phyloP scores from a whole-genome alignment of 1,140 invertebrate species.

The Galleria mellonella region DNA sequence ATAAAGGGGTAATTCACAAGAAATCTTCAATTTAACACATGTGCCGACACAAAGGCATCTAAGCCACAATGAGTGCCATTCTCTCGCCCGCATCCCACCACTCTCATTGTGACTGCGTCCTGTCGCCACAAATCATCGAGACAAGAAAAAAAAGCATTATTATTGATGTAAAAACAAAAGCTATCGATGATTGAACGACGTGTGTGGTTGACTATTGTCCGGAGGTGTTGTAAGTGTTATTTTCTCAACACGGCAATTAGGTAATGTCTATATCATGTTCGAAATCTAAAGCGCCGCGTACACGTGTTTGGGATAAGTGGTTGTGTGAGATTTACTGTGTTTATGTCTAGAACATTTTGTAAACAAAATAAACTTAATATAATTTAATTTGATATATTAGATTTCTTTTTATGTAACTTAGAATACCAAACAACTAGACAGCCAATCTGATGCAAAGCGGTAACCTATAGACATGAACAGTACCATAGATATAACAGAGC shows the following conservation, averaged over 20 bases:
- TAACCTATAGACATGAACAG: too few relatives aligned
- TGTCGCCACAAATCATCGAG: constrained; percentile 53
- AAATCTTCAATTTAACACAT: constrained; percentile 23
- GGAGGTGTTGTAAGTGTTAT: constrained; percentile 22
- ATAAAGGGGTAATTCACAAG: constrained; percentile 12
- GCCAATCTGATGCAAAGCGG: too few relatives aligned
- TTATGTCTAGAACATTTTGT: too few relatives aligned
- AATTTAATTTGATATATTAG: too few relatives aligned
- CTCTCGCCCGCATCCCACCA: constrained; percentile 48
- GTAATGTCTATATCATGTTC: constrained; percentile 31
- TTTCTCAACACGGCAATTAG: constrained; percentile 26
- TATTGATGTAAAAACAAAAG: constrained; percentile 33
- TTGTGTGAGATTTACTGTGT: too few relatives aligned
- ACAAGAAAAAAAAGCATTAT: constrained; percentile 25
- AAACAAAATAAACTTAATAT: too few relatives aligned
- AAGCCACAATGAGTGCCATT: constrained; percentile 36
- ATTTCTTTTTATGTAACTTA: too few relatives aligned
- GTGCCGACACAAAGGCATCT: constrained; percentile 33
- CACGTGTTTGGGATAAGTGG: background rate
- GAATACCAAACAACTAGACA: too few relatives aligned
- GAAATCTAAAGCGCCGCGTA: background rate
- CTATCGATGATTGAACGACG: constrained; percentile 39
- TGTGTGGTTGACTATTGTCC: constrained; percentile 42
- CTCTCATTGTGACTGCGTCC: constrained; percentile 42
- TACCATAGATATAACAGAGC: too few relatives aligned